Evolutionary conservation across 2,113 vertebrate species (phyloP), one percentile per base, ranked within the genome.

Genomic region (Bambusicola thoracicus): DNA sequence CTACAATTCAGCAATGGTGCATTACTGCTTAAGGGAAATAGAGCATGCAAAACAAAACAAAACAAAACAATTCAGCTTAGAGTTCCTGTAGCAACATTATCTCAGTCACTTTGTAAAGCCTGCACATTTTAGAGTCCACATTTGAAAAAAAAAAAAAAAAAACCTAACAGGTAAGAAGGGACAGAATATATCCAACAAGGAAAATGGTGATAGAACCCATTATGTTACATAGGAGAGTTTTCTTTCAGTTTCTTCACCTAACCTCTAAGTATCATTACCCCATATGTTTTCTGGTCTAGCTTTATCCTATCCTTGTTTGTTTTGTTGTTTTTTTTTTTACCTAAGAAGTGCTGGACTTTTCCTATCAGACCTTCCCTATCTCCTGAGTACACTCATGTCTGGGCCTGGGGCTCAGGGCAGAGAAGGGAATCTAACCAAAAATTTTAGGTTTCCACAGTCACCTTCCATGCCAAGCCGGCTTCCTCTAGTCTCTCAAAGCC

Each of bases 321-420:
- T 40, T 75, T 56, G 1, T 7, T 76, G 81, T 72, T 66, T 75
- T 56, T 1, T 7, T 76, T 83, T 72, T 62, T 20, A 44, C 15
- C 20, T 41, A 67, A 36, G 40, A 80, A 73, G 22, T 72, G 18
- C 5, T n/a, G 18, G 51, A 61, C 6, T 29, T 56, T 9, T 73
- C n/a, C n/a, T 11, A 2, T 24, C 70, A 86, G 8, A 53, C 1
- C 2, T 41, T 49, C 51, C 14, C 17, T 12, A 8, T 55, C 38
- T 67, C 16, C 14, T 8, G 2, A 34, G 11, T 15, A 10, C 74
- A 8, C 55, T 70, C 1, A 0, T 40, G 48, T 8, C 12, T 75
- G 6, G 55, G 18, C 12, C 66, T 59, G 6, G 13, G 16, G 11
- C 13, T 40, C 0, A 0, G 25, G 32, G 5, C 16, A 93, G 32